Evolutionary conservation across 64 coral and sea anemone species (phyloP), one percentile per base, ranked within the genome.

Genomic region (Montipora sp.): DNA sequence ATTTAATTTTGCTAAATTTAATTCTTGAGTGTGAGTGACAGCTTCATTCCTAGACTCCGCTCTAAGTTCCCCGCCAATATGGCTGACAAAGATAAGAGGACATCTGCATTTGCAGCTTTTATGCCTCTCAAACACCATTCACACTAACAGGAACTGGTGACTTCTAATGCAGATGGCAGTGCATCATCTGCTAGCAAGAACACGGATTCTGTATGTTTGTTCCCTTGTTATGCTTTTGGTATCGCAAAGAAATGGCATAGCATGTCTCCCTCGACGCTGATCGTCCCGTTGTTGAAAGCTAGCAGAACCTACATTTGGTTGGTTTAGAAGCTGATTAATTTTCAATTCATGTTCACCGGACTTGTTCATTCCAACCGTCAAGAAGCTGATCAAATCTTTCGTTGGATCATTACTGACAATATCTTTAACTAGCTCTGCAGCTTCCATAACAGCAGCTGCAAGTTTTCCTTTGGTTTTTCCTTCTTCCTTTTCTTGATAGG

Each of bases 171-270:
- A 27, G 27, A 27, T 27, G 27, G 27, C 27, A 27, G 27, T 27
- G 27, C 27, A 27, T 27, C 58, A 60, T 14, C 58, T 60, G 58
- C 58, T 60, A 60, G 27, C 74, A 45, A 45, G 19, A 76, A 76
- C 0, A 76, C 36, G 74, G 5, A 7, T 75, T 75, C 73, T 75
- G 73, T 75, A 75, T 75, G 73, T 75, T 75, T 75, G 73, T 45
- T 75, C 73, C 13, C 73, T 46, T 75, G 73, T 75, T 75, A 75
- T 75, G 73, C 22, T 75, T 75, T 75, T 75, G 73, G 21, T 75
- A 75, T 75, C 22, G 23, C 73, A 27, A 27, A 75, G 21, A 75
- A 75, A 75, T 75, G 72, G 10, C 21, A 5, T 27, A 44, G 21
- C 72, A 75, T 11, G 58, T 60, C 8, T 60, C 58, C 58, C 58